Conservation (phyloP, 2,797 vertebrate genomes). For the Phoeniculus purpureus region DNA sequence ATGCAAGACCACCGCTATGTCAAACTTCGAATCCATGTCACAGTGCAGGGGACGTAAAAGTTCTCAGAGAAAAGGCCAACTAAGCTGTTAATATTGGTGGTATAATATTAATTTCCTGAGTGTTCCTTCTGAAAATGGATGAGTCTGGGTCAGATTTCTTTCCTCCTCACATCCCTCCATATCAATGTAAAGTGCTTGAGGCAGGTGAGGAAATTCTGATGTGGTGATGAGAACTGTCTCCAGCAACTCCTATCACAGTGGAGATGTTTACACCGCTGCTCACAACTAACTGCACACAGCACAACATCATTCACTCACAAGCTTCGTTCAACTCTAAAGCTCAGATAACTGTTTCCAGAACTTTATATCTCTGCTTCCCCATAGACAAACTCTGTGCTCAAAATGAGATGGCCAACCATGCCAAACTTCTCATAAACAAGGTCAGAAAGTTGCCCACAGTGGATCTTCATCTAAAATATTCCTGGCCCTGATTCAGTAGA, state of each 20-base stretch:
- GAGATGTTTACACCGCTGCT: background rate
- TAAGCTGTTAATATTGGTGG: background rate
- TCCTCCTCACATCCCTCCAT: background rate
- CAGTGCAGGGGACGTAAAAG: background rate
- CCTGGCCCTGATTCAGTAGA: background rate
- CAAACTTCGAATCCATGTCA: background rate
- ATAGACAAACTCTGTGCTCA: background rate
- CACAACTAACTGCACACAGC: background rate
- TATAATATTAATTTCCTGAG: background rate
- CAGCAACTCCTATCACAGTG: background rate
- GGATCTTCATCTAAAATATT: background rate
- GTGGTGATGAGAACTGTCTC: background rate
- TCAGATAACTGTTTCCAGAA: background rate
- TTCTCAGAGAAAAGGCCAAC: background rate
- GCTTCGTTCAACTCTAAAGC: background rate
- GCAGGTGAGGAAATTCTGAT: conserved; percentile 15
- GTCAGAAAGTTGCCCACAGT: background rate
- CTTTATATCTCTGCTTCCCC: background rate
- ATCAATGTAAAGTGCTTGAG: background rate
- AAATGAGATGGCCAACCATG: background rate
- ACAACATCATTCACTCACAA: background rate
- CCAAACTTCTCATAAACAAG: conserved; percentile 9
- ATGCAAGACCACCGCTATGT: background rate
- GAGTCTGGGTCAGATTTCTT: background rate
- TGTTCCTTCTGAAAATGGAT: background rate